Conservation (phyloP, 1,140 invertebrate species). For the Papilio glaucus region DNA sequence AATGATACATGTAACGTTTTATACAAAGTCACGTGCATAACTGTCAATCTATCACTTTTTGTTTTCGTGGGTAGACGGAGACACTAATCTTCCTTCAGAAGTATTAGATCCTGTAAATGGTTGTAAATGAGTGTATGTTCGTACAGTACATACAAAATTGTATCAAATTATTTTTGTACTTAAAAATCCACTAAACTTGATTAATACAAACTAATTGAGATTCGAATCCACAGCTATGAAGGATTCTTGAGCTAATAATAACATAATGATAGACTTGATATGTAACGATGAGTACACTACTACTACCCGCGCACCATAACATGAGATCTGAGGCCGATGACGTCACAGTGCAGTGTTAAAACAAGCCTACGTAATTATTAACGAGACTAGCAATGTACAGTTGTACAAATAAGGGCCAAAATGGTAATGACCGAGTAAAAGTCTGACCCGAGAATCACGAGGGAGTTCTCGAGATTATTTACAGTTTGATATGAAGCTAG, state of each 20-base stretch:
- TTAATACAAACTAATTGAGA: constrained; percentile 13
- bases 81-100: background rate
- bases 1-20: background rate
- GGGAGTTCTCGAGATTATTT: too few species aligned
- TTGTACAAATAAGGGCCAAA: too few species aligned
- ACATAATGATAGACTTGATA: constrained; percentile 10
- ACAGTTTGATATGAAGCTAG: too few species aligned
- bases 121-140: background rate
- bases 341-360: background rate
- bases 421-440: too few species aligned
- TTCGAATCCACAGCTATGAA: background rate
- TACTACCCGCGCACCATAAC: constrained; percentile 5
- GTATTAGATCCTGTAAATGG: constrained; percentile 2
- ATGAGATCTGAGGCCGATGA: background rate
- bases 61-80: background rate
- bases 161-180: constrained; percentile 8
- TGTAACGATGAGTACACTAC: constrained; percentile 17
- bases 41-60: background rate
- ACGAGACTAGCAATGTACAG: too few species aligned
- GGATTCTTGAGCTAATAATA: constrained; percentile 13
- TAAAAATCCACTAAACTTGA: background rate
- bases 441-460: too few species aligned
- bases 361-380: too few species aligned
- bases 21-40: background rate
- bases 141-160: background rate